phyloP scores from a whole-genome alignment of 2,113 vertebrate genomes.

The Gambusia affinis region DNA sequence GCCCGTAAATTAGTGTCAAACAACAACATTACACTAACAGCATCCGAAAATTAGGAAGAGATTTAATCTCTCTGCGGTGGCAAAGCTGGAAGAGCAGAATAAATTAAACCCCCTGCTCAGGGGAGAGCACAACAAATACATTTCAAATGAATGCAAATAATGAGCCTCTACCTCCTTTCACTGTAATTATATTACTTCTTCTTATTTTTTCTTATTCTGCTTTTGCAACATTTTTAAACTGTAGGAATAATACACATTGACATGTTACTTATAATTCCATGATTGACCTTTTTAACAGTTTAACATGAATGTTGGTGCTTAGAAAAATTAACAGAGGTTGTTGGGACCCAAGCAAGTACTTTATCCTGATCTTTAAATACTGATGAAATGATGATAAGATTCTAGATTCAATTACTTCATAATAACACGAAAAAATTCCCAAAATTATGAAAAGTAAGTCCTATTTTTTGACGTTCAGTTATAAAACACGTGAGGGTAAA shows the following conservation, averaged over 20 bases:
- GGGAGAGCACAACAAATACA: constrained; percentile 1
- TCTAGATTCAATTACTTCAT: background rate
- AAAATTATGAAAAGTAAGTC: background rate
- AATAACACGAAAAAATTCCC: background rate
- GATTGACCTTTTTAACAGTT: background rate
- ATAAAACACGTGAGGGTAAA: background rate
- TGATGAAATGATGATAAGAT: background rate
- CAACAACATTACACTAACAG: constrained; percentile 23
- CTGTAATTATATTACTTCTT: background rate
- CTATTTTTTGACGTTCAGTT: background rate
- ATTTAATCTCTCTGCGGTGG: constrained; percentile 23
- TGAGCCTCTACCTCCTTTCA: background rate
- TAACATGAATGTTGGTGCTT: background rate
- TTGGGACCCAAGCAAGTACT: background rate
- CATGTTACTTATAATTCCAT: background rate
- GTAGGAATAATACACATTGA: background rate
- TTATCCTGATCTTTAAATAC: background rate
- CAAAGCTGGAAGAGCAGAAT: constrained; percentile 2
- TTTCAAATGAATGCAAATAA: constrained; percentile 6
- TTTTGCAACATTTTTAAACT: constrained; percentile 9
- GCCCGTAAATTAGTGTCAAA: constrained; percentile 38
- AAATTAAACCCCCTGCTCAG: background rate
- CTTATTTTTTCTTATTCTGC: constrained; percentile 3
- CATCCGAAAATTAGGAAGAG: constrained; percentile 10
- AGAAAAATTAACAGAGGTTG: background rate